These are phyloP conservation scores for Solea solea DNA, from an alignment of 2,113 vertebrate genomes.

Conservation along the genomic window DNA sequence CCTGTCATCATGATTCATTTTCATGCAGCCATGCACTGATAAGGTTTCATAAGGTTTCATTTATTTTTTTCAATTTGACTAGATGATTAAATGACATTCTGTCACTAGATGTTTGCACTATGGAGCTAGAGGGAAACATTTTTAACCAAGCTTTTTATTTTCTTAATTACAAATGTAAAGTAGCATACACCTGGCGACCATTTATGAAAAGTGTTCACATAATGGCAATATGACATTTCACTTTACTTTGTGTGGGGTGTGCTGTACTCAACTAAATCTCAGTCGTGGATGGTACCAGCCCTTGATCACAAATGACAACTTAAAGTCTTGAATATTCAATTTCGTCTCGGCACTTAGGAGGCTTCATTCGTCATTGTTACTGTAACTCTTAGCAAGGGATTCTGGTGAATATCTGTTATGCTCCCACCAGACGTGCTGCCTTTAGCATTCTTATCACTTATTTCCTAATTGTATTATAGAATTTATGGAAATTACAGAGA, in stretches of 20 bases:
- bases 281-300: constrained; percentile 21
- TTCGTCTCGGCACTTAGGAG: not conserved
- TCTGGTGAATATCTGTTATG: constrained; percentile 14
- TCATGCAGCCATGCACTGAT: constrained; percentile 5
- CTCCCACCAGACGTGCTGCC: constrained; percentile 19
- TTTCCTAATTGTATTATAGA: constrained; percentile 57
- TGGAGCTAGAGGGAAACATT: constrained; percentile 1
- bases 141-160: constrained; percentile 11
- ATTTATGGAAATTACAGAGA: constrained; percentile 46
- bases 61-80: no score
- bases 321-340: constrained; percentile 15
- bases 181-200: constrained; percentile 7
- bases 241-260: constrained; percentile 3
- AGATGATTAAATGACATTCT: constrained; percentile 7
- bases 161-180: constrained; percentile 7
- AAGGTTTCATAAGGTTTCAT: constrained; percentile 36
- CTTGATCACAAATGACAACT: constrained; percentile 33
- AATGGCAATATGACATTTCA: constrained; percentile 32
- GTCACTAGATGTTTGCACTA: not conserved
- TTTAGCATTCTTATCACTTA: constrained; percentile 43
- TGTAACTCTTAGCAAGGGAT: constrained; percentile 19
- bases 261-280: constrained; percentile 31
- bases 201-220: not conserved
- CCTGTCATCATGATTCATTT: constrained; percentile 48
- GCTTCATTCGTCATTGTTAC: not conserved